phyloP scores from a whole-genome alignment of 2,888 invertebrate genomes.

The Bruchidius siliquastri region DNA sequence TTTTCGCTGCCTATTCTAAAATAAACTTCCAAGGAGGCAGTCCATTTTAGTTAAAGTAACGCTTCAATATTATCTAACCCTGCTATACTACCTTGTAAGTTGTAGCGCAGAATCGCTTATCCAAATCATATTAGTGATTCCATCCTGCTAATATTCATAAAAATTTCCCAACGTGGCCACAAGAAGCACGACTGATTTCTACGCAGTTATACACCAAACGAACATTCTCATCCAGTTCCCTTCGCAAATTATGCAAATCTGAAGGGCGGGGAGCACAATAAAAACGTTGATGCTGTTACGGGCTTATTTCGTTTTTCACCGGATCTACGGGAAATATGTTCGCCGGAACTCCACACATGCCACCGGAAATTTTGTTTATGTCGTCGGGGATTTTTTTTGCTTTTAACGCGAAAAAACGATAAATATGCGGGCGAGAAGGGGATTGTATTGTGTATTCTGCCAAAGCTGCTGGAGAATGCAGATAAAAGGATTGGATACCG shows the following conservation, averaged over 20 bases:
- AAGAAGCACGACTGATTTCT: neutral
- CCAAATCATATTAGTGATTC: too few species aligned
- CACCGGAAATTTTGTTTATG: neutral
- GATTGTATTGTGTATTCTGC: neutral
- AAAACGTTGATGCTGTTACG: slow-evolving; percentile 11
- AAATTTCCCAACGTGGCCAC: neutral
- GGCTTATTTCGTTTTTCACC: slow-evolving; percentile 8
- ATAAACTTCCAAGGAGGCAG: too few species aligned
- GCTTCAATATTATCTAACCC: too few species aligned
- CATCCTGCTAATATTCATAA: too few species aligned
- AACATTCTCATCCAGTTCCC: neutral
- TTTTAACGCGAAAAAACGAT: neutral
- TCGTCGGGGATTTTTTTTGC: neutral
- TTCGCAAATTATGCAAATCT: slow-evolving; percentile 8
- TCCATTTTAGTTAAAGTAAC: too few species aligned
- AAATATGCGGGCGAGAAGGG: neutral
- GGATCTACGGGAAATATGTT: slow-evolving; percentile 1
- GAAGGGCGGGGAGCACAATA: slow-evolving; percentile 9
- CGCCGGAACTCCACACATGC: neutral
- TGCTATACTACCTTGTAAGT: too few species aligned
- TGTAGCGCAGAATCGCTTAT: too few species aligned
- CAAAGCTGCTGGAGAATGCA: neutral
- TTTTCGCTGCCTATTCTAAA: too few species aligned
- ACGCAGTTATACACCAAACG: neutral
- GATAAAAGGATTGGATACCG: neutral